Evolutionary conservation across 2,113 vertebrate species (phyloP).

Genomic region (Sorex araneus): DNA sequence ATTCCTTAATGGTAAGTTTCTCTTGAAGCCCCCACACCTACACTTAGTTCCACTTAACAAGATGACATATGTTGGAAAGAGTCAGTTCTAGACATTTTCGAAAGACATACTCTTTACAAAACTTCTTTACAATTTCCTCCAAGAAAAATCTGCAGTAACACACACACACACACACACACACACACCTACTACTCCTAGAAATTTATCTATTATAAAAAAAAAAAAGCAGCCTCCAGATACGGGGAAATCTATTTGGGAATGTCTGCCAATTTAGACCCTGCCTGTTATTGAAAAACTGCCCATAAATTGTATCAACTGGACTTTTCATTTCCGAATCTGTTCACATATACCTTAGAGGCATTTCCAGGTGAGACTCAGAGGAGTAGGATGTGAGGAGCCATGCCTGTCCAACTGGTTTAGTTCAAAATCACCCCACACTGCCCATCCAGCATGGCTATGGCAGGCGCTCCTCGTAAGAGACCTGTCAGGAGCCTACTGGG

Average conservation of each 20-base stretch:
- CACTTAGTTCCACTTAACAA: background rate
- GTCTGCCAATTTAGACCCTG: background rate
- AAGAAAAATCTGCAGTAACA: background rate
- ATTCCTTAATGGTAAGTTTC: background rate
- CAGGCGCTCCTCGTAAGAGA: background rate
- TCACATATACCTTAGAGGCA: background rate
- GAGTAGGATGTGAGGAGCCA: too few relatives aligned
- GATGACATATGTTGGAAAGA: background rate
- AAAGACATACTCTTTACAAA: background rate
- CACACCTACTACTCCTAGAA: background rate
- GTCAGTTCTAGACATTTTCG: background rate
- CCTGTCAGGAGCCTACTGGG: background rate
- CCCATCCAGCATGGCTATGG: background rate
- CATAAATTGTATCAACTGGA: background rate
- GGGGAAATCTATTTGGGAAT: background rate
- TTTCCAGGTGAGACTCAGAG: background rate
- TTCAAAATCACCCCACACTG: background rate
- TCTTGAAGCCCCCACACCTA: background rate
- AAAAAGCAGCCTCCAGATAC: background rate
- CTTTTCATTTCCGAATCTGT: background rate
- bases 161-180: background rate
- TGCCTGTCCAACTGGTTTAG: background rate
- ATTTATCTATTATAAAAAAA: background rate
- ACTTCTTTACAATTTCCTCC: background rate
- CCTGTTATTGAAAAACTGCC: background rate